Evolutionary conservation across 2,797 vertebrate genomes (phyloP).

Genomic region (Hyperoplus immaculatus): DNA sequence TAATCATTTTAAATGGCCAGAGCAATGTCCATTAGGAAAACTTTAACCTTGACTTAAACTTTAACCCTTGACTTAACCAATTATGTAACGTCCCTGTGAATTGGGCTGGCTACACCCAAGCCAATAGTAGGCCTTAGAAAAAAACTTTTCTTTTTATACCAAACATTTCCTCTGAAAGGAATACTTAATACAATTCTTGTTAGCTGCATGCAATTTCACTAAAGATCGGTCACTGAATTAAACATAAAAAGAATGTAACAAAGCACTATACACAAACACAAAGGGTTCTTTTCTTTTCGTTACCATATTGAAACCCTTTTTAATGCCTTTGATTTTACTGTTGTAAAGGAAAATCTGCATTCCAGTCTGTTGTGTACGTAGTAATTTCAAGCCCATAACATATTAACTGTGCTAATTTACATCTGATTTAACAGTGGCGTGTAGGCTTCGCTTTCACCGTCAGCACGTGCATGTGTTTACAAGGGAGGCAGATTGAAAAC

Average conservation of each 20-base stretch:
- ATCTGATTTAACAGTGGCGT: not conserved
- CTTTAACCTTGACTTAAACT: no score
- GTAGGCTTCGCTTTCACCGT: conserved; percentile 2
- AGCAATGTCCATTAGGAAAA: no score
- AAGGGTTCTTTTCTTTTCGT: not conserved
- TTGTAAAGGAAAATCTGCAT: no score
- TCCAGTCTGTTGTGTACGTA: not conserved
- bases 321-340: not conserved
- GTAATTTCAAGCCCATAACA: conserved; percentile 1
- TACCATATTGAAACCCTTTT: not conserved
- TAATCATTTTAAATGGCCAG: no score
- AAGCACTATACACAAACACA: not conserved
- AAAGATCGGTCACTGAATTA: not conserved
- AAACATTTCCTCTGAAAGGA: not conserved
- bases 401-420: not conserved
- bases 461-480: conserved; percentile 30
- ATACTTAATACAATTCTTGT: not conserved
- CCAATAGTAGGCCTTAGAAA: no score
- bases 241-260: not conserved
- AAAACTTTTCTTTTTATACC: no score
- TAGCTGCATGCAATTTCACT: not conserved
- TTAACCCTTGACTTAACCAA: no score
- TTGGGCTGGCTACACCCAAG: no score
- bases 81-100: no score
- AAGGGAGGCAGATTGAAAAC: not conserved